phyloP scores from a whole-genome alignment of 1,140 invertebrate species.

The Scylla paramamosain region DNA sequence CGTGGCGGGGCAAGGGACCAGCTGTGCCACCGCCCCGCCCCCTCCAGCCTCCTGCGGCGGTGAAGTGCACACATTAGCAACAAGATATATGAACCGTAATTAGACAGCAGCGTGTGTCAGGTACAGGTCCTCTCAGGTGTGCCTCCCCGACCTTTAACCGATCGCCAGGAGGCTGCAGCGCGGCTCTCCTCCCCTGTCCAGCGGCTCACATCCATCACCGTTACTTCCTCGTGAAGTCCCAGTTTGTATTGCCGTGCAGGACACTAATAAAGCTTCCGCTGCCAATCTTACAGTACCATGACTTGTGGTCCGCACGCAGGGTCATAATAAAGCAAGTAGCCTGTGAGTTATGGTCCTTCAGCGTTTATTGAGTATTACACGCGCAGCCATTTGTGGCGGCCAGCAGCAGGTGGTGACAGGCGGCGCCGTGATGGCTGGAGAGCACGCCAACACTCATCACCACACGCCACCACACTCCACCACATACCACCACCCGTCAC shows the following conservation, averaged over 20 bases:
- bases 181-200: background rate
- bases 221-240: background rate
- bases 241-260: constrained; percentile 52
- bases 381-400: constrained; percentile 5
- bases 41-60: background rate
- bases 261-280: constrained; percentile 43
- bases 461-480: background rate
- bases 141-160: background rate
- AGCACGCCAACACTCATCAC: background rate
- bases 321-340: constrained; percentile 57
- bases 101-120: background rate
- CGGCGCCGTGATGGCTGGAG: background rate
- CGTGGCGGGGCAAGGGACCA: background rate
- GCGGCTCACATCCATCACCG: background rate
- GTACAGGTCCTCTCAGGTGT: constrained; percentile 10
- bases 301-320: constrained; percentile 25
- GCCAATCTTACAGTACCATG: constrained; percentile 57
- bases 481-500: background rate
- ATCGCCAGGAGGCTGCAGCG: background rate
- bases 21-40: background rate
- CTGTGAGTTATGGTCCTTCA: constrained; percentile 39
- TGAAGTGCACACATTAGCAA: background rate
- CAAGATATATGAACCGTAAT: constrained; percentile 15
- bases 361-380: constrained; percentile 24
- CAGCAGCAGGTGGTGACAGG: constrained; percentile 17